phyloP scores from a whole-genome alignment of 2,113 vertebrate genomes.

The Cricetomys ansorgei region DNA sequence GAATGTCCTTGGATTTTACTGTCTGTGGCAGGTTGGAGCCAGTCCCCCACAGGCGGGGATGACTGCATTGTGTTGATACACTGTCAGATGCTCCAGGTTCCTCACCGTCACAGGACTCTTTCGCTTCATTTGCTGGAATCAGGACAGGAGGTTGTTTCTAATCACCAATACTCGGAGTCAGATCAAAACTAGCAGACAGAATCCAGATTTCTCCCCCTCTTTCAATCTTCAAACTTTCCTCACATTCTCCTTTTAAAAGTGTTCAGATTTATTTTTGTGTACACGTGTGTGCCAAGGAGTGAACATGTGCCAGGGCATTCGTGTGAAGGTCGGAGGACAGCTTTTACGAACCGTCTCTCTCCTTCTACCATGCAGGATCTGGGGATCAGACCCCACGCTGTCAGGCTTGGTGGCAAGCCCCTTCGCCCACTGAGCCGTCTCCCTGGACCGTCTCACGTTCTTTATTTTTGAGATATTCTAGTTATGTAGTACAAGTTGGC shows the following conservation, averaged over 20 bases:
- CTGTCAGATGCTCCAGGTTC: neutral
- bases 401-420: neutral
- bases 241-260: neutral
- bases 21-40: neutral
- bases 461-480: neutral
- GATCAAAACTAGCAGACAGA: neutral
- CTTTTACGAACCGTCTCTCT: neutral
- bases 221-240: neutral
- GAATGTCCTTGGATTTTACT: neutral
- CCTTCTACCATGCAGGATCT: neutral
- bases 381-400: neutral
- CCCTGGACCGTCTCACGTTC: neutral
- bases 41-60: neutral
- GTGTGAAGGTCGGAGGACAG: neutral
- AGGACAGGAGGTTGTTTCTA: neutral
- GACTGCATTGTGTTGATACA: neutral
- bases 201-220: neutral
- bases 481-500: neutral
- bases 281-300: neutral
- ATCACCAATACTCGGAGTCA: neutral
- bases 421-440: neutral
- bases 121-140: conserved; percentile 30
- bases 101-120: neutral
- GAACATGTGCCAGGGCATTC: neutral
- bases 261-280: neutral